These are phyloP conservation scores for Melanaphis sacchari DNA, from an alignment of 1,140 invertebrate genomes.

Conservation along the genomic window DNA sequence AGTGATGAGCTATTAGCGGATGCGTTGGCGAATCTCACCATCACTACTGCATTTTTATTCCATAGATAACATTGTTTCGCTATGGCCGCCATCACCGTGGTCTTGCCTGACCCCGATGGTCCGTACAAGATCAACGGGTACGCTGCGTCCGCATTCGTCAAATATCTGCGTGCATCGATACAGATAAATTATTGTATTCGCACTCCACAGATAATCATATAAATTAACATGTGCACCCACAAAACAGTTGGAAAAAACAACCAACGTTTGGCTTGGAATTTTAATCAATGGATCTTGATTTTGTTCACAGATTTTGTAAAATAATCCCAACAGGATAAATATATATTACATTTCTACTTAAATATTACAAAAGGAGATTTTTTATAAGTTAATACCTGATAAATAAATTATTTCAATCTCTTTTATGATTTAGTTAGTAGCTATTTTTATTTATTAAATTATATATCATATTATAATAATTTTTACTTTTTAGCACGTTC, in stretches of 20 bases:
- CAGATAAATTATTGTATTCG: background rate
- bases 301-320: too few relatives aligned
- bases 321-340: too few relatives aligned
- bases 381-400: background rate
- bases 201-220: background rate
- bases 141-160: slow-evolving; percentile 68
- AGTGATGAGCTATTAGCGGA: slow-evolving; percentile 74
- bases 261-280: background rate
- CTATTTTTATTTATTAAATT: background rate
- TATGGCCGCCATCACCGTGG: slow-evolving; percentile 75
- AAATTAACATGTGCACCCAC: background rate
- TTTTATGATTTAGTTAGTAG: background rate
- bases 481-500: slow-evolving; percentile 72
- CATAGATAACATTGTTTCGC: slow-evolving; percentile 72
- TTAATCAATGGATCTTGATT: background rate
- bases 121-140: slow-evolving; percentile 78
- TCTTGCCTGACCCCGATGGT: slow-evolving; percentile 80
- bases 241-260: background rate
- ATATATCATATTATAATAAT: background rate
- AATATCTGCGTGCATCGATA: slow-evolving; percentile 68
- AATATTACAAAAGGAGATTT: background rate
- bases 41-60: slow-evolving; percentile 68
- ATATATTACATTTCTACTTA: too few relatives aligned
- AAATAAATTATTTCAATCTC: too few relatives aligned
- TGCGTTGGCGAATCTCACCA: slow-evolving; percentile 72